phyloP scores from a whole-genome alignment of 2,797 vertebrate genomes.

The Syndactyla subalaris region DNA sequence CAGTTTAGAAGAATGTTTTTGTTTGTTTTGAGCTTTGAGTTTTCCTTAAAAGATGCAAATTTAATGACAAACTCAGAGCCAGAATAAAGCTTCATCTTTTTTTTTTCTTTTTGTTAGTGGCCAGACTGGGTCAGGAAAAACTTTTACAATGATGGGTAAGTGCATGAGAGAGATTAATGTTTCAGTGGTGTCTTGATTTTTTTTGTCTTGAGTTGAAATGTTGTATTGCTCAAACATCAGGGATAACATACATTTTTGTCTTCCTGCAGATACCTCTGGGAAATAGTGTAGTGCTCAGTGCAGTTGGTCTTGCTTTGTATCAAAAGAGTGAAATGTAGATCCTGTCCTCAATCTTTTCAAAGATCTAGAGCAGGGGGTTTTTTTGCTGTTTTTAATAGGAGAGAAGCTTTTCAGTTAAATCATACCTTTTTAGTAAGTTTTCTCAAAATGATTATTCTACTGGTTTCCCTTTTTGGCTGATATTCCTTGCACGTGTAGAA shows the following conservation, averaged over 20 bases:
- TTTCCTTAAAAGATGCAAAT: background rate
- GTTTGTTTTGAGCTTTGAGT: background rate
- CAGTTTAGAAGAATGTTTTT: background rate
- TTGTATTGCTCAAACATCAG: background rate
- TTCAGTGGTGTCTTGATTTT: background rate
- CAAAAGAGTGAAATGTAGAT: background rate
- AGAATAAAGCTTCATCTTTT: background rate
- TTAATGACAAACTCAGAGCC: background rate
- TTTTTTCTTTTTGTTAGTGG: slow-evolving; percentile 78
- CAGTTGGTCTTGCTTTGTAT: background rate
- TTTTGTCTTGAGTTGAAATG: background rate
- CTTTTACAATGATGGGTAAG: slow-evolving; percentile 98
- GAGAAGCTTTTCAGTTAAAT: background rate
- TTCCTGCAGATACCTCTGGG: background rate
- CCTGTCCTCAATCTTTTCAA: background rate
- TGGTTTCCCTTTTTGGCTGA: background rate
- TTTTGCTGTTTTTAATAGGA: background rate
- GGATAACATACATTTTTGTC: background rate
- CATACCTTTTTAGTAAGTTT: background rate
- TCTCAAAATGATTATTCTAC: background rate
- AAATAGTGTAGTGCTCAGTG: background rate
- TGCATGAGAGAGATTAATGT: background rate
- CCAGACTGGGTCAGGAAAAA: slow-evolving; percentile 97
- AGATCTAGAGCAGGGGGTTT: background rate
- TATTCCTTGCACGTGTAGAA: background rate